phyloP scores from a whole-genome alignment of 2,888 invertebrate species.

The Choreutis nemorana region DNA sequence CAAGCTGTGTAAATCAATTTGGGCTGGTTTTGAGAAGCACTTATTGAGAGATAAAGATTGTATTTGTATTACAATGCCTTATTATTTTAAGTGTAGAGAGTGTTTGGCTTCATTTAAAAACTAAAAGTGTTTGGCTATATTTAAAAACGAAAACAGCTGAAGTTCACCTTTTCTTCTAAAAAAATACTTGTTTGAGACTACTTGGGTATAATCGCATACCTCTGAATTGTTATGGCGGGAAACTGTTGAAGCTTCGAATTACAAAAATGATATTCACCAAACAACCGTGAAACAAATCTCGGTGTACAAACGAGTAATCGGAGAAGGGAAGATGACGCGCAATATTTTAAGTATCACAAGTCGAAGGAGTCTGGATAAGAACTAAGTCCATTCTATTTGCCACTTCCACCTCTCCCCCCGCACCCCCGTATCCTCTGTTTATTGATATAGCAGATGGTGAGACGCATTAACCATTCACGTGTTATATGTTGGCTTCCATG shows the following conservation, averaged over 20 bases:
- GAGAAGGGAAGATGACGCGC: conserved; percentile 44
- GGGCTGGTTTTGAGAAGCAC: too few species aligned
- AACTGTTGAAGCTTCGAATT: conserved; percentile 16
- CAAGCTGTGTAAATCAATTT: too few species aligned
- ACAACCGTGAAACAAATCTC: conserved; percentile 35
- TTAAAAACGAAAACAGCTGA: too few species aligned
- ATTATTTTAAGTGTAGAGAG: too few species aligned
- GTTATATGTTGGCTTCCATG: conserved; percentile 42
- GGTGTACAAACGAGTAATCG: conserved; percentile 41
- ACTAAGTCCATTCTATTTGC: conserved; percentile 8
- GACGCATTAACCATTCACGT: conserved; percentile 49
- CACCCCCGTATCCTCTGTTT: conserved; percentile 27
- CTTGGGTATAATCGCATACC: too few species aligned
- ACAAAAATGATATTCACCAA: conserved; percentile 25
- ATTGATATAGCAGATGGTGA: conserved; percentile 52
- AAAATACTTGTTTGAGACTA: too few species aligned
- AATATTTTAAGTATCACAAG: conserved; percentile 55
- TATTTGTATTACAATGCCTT: too few species aligned
- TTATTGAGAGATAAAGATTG: too few species aligned
- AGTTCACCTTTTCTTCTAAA: too few species aligned
- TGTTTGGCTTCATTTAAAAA: too few species aligned
- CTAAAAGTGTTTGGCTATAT: too few species aligned
- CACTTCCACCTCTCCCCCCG: conserved; percentile 12
- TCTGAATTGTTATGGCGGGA: too few species aligned
- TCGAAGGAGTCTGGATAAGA: conserved; percentile 29